Conservation (phyloP, 1,140 invertebrate species). For the Panonychus citri region DNA sequence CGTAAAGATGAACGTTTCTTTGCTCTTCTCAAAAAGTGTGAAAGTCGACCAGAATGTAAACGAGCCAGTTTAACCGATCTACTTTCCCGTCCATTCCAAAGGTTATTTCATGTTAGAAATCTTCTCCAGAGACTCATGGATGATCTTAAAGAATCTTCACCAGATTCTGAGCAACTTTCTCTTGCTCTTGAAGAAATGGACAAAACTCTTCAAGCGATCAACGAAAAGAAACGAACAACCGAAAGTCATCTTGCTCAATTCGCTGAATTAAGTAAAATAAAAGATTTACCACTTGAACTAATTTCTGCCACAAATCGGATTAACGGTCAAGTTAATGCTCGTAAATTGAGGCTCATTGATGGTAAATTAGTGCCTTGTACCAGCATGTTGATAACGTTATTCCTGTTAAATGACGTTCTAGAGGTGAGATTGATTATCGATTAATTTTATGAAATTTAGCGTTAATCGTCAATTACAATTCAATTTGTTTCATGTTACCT, state of each 20-base stretch:
- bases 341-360: background rate
- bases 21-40: slow-evolving; percentile 59
- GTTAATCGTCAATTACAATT: slow-evolving; percentile 21
- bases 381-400: slow-evolving; percentile 37
- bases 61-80: slow-evolving; percentile 79
- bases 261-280: slow-evolving; percentile 91
- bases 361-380: background rate
- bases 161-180: slow-evolving; percentile 3
- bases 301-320: slow-evolving; percentile 7
- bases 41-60: slow-evolving; percentile 62
- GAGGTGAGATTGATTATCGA: slow-evolving; percentile 32
- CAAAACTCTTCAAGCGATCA: slow-evolving; percentile 40
- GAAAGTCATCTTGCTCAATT: slow-evolving; percentile 85
- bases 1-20: slow-evolving; percentile 78
- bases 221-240: slow-evolving; percentile 85
- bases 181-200: slow-evolving; percentile 8
- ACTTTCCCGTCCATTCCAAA: slow-evolving; percentile 83
- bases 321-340: slow-evolving; percentile 55
- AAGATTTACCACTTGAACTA: slow-evolving; percentile 50
- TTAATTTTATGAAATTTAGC: slow-evolving; percentile 42
- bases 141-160: slow-evolving; percentile 3
- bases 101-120: slow-evolving; percentile 73
- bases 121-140: slow-evolving; percentile 47
- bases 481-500: slow-evolving; percentile 30
- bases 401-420: slow-evolving; percentile 76